Evolutionary conservation across 2,888 invertebrate genomes (phyloP), one percentile per base, ranked within the genome.

Genomic region (Amblyjoppa proteus): DNA sequence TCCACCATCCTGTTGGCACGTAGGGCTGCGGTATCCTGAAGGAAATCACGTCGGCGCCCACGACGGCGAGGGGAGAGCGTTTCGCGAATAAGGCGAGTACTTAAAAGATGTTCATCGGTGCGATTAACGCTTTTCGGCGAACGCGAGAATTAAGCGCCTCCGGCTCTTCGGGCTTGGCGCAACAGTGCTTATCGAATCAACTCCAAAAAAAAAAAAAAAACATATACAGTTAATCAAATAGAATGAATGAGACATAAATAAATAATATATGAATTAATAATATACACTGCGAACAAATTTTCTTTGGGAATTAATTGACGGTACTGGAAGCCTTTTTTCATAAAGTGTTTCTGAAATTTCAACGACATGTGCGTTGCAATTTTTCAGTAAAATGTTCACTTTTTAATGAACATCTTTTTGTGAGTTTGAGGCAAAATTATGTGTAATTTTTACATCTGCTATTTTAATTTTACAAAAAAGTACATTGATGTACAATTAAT

Each of bases 21-120:
- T 68, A 73, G 51, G 51, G 5, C 64, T 77, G 61, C 25, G 45
- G 66, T 31, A n/a, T 6, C 34, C n/a, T 11, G 70, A 49, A 56
- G 56, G 70, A 77, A 83, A 83, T 83, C 75, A 31, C 69, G 80
- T 70, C 66, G 49, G 41, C 45, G 20, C 66, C 79, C n/a, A 56
- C n/a, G 64, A 38, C 75, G 70, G 45, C 64, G 16, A 25, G 25
- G 61, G 28, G 13, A 20, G 34, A 31, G 49, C 51, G 25, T 58
- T 41, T 73, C 31, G 69, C 31, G 70, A 69, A 69, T 81, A 61
- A 78, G 69, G 45, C 61, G 31, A 80, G 51, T 64, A 69, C 78
- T 85, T 70, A 61, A 64, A 38, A 61, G 78, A 70, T 70, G 71
- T 56, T 81, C 25, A 71, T 76, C 71, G 76, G 76, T 45, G 38